phyloP scores from a whole-genome alignment of 2,113 vertebrate genomes.

The Embiotoca jacksoni region DNA sequence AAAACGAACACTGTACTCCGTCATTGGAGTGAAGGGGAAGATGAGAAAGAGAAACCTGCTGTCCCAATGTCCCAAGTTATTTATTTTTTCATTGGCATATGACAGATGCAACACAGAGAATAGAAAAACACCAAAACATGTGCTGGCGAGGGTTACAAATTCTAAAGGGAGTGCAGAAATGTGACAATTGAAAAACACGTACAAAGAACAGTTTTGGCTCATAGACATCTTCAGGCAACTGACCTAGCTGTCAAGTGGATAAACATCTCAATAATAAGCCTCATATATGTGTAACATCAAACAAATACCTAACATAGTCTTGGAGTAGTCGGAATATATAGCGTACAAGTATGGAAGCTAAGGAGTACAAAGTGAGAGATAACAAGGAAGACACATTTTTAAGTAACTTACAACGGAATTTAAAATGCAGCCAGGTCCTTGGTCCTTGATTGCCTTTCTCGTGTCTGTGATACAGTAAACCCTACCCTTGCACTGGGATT shows the following conservation, averaged over 20 bases:
- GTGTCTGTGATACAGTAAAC: neutral
- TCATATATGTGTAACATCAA: no score
- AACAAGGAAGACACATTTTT: no score
- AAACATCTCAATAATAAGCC: neutral
- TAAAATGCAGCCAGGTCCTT: no score
- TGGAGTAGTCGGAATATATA: no score
- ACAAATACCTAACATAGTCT: no score
- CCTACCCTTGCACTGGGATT: no score
- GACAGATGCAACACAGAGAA: slow-evolving; percentile 45
- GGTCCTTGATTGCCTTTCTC: neutral
- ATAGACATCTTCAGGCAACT: neutral
- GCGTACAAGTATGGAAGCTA: no score
- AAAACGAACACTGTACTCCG: slow-evolving; percentile 30
- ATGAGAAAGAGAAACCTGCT: slow-evolving; percentile 1
- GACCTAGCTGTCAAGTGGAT: neutral
- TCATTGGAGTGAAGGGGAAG: slow-evolving; percentile 17
- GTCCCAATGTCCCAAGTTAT: slow-evolving; percentile 27
- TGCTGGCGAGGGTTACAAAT: neutral
- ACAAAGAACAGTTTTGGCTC: neutral
- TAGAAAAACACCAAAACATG: slow-evolving; percentile 7
- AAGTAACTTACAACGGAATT: no score
- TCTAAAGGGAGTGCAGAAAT: neutral
- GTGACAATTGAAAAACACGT: neutral
- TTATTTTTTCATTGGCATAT: slow-evolving; percentile 36
- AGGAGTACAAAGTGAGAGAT: no score